A percentile compares a stretch with the other conserved stretches of the same genome.
Conservation (phyloP, 2,888 invertebrate genomes). For the Hecatera dysodea region DNA sequence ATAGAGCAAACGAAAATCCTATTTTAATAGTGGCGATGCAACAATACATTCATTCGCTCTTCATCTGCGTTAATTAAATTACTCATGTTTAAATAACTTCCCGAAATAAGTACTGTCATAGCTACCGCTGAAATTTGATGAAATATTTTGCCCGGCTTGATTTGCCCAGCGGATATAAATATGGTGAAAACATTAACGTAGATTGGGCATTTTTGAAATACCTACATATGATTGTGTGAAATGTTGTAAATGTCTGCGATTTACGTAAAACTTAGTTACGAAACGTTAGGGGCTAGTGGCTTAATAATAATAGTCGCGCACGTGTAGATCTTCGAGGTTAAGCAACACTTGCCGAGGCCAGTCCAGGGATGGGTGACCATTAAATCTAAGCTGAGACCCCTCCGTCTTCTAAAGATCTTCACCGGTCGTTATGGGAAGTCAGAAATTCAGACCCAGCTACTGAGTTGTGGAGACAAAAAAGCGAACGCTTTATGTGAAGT, state of each 20-base stretch:
- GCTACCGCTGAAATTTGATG: slow-evolving; percentile 34
- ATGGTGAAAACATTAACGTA: not conserved
- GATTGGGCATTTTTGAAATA: slow-evolving; percentile 1
- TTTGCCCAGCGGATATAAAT: slow-evolving; percentile 36
- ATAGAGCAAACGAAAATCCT: slow-evolving; percentile 1
- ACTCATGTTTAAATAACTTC: slow-evolving; percentile 58
- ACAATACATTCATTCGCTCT: slow-evolving; percentile 24
- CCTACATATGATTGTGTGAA: too few relatives aligned
- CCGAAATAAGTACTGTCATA: slow-evolving; percentile 27
- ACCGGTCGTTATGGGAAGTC: too few relatives aligned
- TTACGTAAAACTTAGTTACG: not conserved
- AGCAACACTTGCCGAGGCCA: not conserved
- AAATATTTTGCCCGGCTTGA: slow-evolving; percentile 45
- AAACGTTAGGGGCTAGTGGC: not conserved
- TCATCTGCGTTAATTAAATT: slow-evolving; percentile 63
- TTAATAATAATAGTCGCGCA: not conserved
- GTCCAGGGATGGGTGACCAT: not conserved
- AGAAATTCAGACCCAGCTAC: too few relatives aligned
- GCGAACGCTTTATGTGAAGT: too few relatives aligned
- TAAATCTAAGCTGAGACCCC: not conserved
- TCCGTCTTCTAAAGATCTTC: too few relatives aligned
- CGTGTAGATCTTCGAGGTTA: not conserved
- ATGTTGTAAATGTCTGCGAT: not conserved
- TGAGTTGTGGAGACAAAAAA: too few relatives aligned
- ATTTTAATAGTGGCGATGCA: slow-evolving; percentile 2